Evolutionary conservation across 1,140 invertebrate genomes (phyloP).

Genomic region (Zaprionus camerounensis): DNA sequence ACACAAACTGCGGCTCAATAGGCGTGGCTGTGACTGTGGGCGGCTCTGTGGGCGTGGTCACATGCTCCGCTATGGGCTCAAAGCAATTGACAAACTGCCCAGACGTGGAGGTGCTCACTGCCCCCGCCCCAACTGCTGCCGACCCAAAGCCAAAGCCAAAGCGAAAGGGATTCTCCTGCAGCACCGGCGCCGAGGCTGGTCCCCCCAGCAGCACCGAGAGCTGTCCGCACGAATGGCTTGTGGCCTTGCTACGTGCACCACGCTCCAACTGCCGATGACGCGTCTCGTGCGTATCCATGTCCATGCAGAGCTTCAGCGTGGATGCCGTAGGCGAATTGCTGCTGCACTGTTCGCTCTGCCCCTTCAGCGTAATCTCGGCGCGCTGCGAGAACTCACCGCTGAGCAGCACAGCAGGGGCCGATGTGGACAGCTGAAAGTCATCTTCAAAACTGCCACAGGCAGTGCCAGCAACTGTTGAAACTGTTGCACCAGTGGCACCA

Average conservation of each 20-base stretch:
- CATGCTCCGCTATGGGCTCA: constrained; percentile 68
- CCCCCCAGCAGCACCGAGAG: constrained; percentile 35
- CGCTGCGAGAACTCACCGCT: constrained; percentile 53
- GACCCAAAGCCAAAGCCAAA: constrained; percentile 51
- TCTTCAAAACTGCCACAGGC: constrained; percentile 55
- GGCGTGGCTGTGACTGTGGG: constrained; percentile 22
- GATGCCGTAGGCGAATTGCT: constrained; percentile 74
- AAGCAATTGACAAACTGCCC: constrained; percentile 63
- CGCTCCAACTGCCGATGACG: constrained; percentile 18
- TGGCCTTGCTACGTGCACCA: constrained; percentile 36
- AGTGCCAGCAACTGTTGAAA: not conserved
- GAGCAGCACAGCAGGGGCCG: constrained; percentile 74
- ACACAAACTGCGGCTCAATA: constrained; percentile 39
- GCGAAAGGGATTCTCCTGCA: constrained; percentile 63
- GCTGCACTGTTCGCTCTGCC: not conserved
- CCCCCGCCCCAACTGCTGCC: too few species aligned
- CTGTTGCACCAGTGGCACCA: not conserved
- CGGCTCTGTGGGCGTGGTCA: constrained; percentile 23
- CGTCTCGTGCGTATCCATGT: constrained; percentile 53
- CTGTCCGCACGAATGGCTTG: constrained; percentile 66
- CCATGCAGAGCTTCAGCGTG: constrained; percentile 66
- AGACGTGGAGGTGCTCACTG: not conserved
- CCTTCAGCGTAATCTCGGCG: not conserved
- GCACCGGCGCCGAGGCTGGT: constrained; percentile 52
- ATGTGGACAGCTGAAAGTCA: constrained; percentile 69